These are phyloP conservation scores for Arenaria interpres DNA, from an alignment of 2,113 vertebrate genomes.

Conservation along the genomic window DNA sequence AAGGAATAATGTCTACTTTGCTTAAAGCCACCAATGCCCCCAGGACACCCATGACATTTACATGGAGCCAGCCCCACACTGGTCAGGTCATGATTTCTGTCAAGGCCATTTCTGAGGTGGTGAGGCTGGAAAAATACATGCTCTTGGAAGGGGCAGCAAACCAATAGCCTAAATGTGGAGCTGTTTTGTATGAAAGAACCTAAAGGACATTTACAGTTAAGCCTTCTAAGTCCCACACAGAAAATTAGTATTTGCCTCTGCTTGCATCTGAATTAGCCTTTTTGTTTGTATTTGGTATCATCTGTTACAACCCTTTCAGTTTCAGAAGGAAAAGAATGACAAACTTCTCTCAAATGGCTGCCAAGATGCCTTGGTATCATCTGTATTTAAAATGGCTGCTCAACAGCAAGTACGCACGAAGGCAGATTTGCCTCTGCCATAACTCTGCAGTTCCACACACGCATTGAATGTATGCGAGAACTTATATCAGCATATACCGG, in stretches of 20 bases:
- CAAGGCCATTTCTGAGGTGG: background rate
- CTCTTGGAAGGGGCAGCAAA: background rate
- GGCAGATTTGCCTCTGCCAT: background rate
- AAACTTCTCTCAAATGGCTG: background rate
- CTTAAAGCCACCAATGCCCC: background rate
- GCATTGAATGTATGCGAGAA: background rate
- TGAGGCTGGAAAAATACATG: background rate
- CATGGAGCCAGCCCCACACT: background rate
- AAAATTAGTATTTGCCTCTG: background rate
- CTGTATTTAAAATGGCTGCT: constrained; percentile 32
- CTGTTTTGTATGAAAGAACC: background rate
- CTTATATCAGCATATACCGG: background rate
- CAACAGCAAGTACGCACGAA: background rate
- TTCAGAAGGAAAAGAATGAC: background rate
- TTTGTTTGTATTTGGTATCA: background rate
- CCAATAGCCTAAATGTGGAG: background rate
- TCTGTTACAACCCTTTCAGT: background rate
- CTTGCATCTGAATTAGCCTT: background rate
- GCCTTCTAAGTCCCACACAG: background rate
- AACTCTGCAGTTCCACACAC: background rate
- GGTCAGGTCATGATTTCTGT: background rate
- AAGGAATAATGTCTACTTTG: background rate
- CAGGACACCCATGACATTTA: background rate
- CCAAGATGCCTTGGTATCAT: background rate
- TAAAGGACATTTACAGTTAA: background rate